Base-by-base conservation (phyloP, 2,797 vertebrate genomes). In the Anguilla marmorata region DNA sequence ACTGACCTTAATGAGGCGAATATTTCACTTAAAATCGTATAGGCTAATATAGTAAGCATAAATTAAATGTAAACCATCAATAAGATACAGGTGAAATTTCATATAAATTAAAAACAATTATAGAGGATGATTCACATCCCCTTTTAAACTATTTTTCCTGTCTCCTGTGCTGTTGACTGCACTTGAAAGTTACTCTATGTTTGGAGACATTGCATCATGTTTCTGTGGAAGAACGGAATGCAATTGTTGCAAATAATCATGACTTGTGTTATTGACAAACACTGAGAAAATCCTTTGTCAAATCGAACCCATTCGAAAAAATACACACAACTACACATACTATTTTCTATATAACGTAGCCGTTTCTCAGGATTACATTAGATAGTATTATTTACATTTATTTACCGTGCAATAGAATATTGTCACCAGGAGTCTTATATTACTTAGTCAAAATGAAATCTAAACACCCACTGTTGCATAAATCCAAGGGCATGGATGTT, bases 181-280 rank as follows among this genome's bases (percentile, higher is more conserved):
- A 56, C n/a, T n/a, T 1, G n/a, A 33, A 85, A 85, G 50, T 56
- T 33, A 85, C 52, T 37, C 52, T 58, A 60, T 50, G 79, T 30
- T 19, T 33, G 14, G 50, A 85, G 48, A 85, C 37, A 56, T 33
- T 85, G 84, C 84, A 85, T n/a, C 84, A 84, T 84, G 30, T 52
- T 84, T 83, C 41, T 84, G 83, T 58, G 5, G 48, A 56, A 50
- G 24, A 14, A 84, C 30, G 83, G 50, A n/a, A 84, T 84, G 48
- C 30, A 52, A 84, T 30, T 84, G 45, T 52, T 33, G 33, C 74
- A 79, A 66, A 6, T 72, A 11, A 27, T 24, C 27, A 33, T 66
- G 27, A 45, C 7, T 16, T 24, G 2, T 30, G 56, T 86, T 50
- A 30, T 4, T 30, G 56, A 54, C 7, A 69, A 14, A 60, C 21